Evolutionary conservation across 2,113 vertebrate species (phyloP).

Genomic region (Dromaius novaehollandiae): DNA sequence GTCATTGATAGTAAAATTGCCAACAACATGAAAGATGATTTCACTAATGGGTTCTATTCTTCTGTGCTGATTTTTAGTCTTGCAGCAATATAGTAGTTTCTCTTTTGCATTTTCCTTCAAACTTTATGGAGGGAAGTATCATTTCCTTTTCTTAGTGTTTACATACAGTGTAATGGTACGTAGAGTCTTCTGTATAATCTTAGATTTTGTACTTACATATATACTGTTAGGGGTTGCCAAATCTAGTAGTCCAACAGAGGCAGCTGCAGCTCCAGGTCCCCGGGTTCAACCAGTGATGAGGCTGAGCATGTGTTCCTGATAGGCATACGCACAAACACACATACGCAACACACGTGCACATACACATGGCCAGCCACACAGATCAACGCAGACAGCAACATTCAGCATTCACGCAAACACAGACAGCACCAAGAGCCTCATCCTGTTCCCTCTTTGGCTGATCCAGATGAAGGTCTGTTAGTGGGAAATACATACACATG

Average conservation of each 20-base stretch:
- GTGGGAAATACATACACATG: accelerated
- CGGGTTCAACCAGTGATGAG: neutral
- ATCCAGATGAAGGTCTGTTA: neutral
- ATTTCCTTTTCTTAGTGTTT: neutral
- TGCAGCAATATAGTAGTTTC: neutral
- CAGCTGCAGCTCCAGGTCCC: accelerated
- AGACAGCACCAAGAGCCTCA: neutral
- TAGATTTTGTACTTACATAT: neutral
- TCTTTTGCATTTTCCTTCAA: neutral
- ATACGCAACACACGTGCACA: neutral
- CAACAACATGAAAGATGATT: neutral
- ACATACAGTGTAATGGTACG: neutral
- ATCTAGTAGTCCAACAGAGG: accelerated
- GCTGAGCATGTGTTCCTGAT: accelerated
- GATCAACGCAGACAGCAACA: neutral
- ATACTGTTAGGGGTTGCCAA: neutral
- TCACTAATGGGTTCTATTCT: constrained; percentile 25
- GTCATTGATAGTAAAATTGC: neutral
- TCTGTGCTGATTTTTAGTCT: constrained; percentile 31
- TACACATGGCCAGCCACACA: neutral
- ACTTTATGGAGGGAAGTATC: neutral
- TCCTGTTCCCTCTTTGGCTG: neutral
- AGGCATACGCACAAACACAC: no score
- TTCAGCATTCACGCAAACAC: neutral
- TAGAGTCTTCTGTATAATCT: neutral